Evolutionary conservation across 2,113 vertebrate species (phyloP), one percentile per base, ranked within the genome.

Genomic region (Galbula dea): DNA sequence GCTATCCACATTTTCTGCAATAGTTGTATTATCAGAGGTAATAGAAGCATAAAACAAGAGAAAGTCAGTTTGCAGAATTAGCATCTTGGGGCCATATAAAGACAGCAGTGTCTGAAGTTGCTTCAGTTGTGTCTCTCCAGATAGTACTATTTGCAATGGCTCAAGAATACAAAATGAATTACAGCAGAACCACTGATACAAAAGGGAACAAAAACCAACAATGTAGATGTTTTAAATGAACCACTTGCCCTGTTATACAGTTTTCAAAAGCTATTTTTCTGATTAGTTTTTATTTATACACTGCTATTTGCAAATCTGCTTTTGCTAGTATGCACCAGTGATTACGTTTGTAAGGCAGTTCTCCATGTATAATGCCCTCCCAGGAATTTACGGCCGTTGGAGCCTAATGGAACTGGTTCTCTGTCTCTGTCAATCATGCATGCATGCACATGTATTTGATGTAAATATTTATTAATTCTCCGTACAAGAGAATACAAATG

Each of bases 61-160:
- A 51, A 73, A 78, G 21, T 13, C 46, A 86, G 48, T 43, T 68
- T 92, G 58, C 14, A 58, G 75, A 74, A 95, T 89, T 80, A 59
- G 63, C 51, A 54, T 72, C 69, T 83, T 80, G 39, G 79, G 49
- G n/a, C 75, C 83, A 80, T 89, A 90, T 68, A 93, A 92, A 96
- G 81, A 81, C 67, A 93, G 57, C 13, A 45, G 36, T 58, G 34
- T 86, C 61, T 80, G 7, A 51, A 82, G 22, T 26, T 45, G 3
- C 19, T 78, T 78, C 69, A 49, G 17, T 52, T 91, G 32, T 83
- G 90, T 94, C 65, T 92, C 83, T 94, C 27, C 62, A 55, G 87
- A 73, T 86, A 95, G 75, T 37, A 86, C 32, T 12, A 68, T 7
- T 94, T 74, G 88, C 74, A 87, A 20, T 55, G 71, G 58, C 45